Conservation (phyloP, 2,113 vertebrate species). For the Shinisaurus crocodilurus region DNA sequence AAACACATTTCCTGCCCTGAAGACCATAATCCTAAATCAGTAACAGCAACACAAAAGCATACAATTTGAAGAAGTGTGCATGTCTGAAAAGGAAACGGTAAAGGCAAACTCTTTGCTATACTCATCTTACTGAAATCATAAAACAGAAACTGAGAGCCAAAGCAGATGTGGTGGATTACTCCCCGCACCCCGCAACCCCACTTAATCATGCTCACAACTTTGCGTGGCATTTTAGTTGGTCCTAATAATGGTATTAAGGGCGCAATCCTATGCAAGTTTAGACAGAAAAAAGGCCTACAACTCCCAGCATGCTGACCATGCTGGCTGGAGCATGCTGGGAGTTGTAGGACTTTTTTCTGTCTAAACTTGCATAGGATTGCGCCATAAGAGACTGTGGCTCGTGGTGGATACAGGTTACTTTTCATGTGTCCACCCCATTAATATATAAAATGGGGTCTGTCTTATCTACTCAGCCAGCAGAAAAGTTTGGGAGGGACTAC, state of each 20-base stretch:
- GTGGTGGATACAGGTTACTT: background rate
- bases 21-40: background rate
- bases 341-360: no score
- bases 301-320: no score
- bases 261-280: no score
- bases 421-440: background rate
- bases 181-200: background rate
- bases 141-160: background rate
- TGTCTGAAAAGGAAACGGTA: background rate
- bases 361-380: no score
- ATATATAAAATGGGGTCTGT: background rate
- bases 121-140: constrained; percentile 3
- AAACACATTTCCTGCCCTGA: background rate
- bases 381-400: no score
- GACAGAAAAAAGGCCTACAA: no score
- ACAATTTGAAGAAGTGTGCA: background rate
- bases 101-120: background rate
- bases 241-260: background rate
- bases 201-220: background rate
- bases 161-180: background rate
- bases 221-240: background rate
- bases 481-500: background rate
- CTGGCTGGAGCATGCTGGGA: no score
- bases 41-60: background rate
- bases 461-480: no score